Conservation (phyloP, 1,140 invertebrate species). For the Spodoptera litura region DNA sequence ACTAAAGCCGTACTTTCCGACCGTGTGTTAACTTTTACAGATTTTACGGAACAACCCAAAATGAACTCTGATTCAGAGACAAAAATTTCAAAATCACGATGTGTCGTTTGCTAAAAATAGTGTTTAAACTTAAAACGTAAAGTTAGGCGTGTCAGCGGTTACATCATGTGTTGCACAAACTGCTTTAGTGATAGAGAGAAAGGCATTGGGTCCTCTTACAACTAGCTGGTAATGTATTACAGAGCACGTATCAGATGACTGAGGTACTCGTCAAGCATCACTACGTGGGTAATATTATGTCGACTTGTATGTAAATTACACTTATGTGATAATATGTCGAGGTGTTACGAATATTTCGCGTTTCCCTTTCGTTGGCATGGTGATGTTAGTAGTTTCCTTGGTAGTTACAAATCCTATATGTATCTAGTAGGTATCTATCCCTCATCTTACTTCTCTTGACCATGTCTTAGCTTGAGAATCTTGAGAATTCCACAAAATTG, state of each 20-base stretch:
- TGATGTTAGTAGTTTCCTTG: no score
- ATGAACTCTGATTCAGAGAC: background rate
- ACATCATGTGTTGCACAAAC: constrained; percentile 16
- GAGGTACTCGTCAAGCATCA: background rate
- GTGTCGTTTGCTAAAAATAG: constrained; percentile 14
- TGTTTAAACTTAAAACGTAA: background rate
- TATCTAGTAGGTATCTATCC: no score
- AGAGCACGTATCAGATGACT: background rate
- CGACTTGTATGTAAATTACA: background rate
- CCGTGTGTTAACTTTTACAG: no score
- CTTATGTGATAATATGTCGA: no score
- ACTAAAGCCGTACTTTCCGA: background rate
- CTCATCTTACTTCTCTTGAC: no score
- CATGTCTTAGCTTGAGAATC: no score
- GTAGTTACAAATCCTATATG: no score
- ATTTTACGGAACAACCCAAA: background rate
- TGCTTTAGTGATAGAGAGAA: constrained; percentile 24
- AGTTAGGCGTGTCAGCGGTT: constrained; percentile 7
- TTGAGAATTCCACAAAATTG: no score
- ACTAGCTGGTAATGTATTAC: background rate
- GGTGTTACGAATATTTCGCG: no score
- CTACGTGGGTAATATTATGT: background rate
- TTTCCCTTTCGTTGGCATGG: no score
- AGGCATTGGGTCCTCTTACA: constrained; percentile 19
- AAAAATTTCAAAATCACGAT: constrained; percentile 8